Conservation (phyloP, 2,797 vertebrate species). For the Anableps anableps region DNA sequence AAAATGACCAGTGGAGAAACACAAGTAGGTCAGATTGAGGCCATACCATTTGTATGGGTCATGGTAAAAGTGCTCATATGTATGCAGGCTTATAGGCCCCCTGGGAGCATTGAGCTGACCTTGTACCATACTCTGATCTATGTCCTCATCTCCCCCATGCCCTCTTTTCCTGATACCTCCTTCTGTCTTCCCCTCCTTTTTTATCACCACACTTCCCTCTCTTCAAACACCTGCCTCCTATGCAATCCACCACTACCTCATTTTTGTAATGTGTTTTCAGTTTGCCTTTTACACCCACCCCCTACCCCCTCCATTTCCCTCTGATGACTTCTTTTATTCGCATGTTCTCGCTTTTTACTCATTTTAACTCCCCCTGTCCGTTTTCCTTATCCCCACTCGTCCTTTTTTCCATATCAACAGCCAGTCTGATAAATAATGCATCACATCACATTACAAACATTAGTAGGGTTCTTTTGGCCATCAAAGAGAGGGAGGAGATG, state of each 20-base stretch:
- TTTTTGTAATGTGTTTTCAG: slow-evolving; percentile 26
- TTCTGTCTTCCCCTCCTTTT: slow-evolving; percentile 24
- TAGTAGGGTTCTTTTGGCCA: slow-evolving; percentile 77
- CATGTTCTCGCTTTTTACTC: slow-evolving; percentile 29
- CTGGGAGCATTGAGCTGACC: slow-evolving; percentile 71
- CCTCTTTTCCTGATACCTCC: slow-evolving; percentile 53
- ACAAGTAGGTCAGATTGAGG: slow-evolving; percentile 75
- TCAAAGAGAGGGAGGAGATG: slow-evolving; percentile 70
- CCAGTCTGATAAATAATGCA: slow-evolving; percentile 84
- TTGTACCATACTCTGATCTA: slow-evolving; percentile 77
- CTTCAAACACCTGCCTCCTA: slow-evolving; percentile 18
- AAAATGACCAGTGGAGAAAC: slow-evolving; percentile 48
- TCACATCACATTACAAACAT: slow-evolving; percentile 84
- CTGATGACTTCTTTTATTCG: slow-evolving; percentile 18
- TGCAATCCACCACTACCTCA: background rate
- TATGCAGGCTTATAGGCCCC: slow-evolving; percentile 72
- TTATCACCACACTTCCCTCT: slow-evolving; percentile 49
- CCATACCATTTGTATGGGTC: slow-evolving; percentile 73
- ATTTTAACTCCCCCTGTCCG: slow-evolving; percentile 42
- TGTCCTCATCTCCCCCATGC: slow-evolving; percentile 68
- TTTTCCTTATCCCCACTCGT: slow-evolving; percentile 53
- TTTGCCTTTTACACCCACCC: slow-evolving; percentile 32
- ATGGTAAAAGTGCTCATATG: slow-evolving; percentile 75
- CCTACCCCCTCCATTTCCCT: slow-evolving; percentile 25
- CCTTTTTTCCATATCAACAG: slow-evolving; percentile 77